Evolutionary conservation across 2,888 invertebrate genomes (phyloP).

Genomic region (Craniophora ligustri): DNA sequence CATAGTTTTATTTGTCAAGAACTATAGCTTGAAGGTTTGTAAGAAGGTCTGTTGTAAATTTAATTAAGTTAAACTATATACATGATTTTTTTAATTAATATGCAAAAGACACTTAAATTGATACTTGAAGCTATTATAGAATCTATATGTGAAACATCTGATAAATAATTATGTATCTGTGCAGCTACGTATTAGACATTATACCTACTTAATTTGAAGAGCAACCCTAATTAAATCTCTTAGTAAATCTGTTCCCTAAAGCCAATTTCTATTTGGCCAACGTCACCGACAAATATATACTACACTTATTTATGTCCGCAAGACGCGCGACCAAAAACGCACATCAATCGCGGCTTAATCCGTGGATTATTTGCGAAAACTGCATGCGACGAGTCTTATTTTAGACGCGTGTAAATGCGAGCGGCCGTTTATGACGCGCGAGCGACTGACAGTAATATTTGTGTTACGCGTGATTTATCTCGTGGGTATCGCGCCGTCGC

Average conservation of each 20-base stretch:
- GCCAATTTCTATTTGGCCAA: conserved; percentile 69
- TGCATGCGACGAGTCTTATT: conserved; percentile 71
- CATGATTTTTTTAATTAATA: too few relatives aligned
- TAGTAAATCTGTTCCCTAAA: conserved; percentile 70
- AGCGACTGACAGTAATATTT: conserved; percentile 77
- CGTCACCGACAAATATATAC: conserved; percentile 62
- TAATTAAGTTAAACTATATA: too few relatives aligned
- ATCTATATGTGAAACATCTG: too few relatives aligned
- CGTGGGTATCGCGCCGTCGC: conserved; percentile 57
- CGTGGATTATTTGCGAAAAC: conserved; percentile 75
- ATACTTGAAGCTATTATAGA: too few relatives aligned
- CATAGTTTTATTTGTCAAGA: too few relatives aligned
- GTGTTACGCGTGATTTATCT: conserved; percentile 80
- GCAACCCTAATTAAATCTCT: conserved; percentile 66
- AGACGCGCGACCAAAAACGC: conserved; percentile 71
- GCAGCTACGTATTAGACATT: conserved; percentile 19
- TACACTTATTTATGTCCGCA: conserved; percentile 75
- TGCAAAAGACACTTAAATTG: too few relatives aligned
- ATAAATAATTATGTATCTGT: too few relatives aligned
- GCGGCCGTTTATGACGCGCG: conserved; percentile 75
- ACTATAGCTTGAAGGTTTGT: too few relatives aligned
- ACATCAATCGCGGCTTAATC: conserved; percentile 81
- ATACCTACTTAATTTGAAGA: conserved; percentile 60
- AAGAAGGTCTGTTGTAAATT: too few relatives aligned
- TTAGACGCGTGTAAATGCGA: conserved; percentile 53